phyloP scores from a whole-genome alignment of 2,113 vertebrate genomes.

The Origma solitaria region DNA sequence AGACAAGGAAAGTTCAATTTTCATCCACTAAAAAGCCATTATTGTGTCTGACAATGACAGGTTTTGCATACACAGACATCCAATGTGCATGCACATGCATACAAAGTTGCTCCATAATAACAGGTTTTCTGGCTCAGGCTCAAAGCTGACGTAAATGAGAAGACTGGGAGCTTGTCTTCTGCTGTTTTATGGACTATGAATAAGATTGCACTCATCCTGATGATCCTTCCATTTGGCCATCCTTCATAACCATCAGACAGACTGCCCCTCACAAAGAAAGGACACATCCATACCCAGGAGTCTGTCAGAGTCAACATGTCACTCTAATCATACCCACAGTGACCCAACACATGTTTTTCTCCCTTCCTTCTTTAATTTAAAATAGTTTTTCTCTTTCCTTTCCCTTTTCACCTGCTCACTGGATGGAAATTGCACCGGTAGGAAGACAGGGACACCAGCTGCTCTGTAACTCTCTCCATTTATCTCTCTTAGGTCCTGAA shows the following conservation, averaged over 20 bases:
- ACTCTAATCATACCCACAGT: not conserved
- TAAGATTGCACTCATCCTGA: not conserved
- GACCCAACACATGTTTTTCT: not conserved
- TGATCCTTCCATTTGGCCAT: not conserved
- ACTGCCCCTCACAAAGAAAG: not conserved
- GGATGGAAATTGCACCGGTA: not conserved
- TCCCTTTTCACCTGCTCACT: not conserved
- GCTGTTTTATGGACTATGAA: not conserved
- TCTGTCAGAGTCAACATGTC: not conserved
- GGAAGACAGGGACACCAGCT: constrained; percentile 5
- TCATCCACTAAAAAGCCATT: not conserved
- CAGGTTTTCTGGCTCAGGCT: not conserved
- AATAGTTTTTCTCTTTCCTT: not conserved
- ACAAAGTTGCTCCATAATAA: not conserved
- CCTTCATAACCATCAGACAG: not conserved
- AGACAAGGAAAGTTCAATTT: not conserved
- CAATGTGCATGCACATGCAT: not conserved
- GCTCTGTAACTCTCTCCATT: not conserved
- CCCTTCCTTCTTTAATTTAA: not conserved
- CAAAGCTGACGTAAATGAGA: not conserved
- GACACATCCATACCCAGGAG: not conserved
- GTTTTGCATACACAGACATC: not conserved
- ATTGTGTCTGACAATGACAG: not conserved
- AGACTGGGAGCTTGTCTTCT: not conserved
- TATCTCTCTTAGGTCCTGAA: not conserved